These are phyloP conservation scores for Tribolium freemani DNA, from an alignment of 2,888 invertebrate species.

Conservation along the genomic window DNA sequence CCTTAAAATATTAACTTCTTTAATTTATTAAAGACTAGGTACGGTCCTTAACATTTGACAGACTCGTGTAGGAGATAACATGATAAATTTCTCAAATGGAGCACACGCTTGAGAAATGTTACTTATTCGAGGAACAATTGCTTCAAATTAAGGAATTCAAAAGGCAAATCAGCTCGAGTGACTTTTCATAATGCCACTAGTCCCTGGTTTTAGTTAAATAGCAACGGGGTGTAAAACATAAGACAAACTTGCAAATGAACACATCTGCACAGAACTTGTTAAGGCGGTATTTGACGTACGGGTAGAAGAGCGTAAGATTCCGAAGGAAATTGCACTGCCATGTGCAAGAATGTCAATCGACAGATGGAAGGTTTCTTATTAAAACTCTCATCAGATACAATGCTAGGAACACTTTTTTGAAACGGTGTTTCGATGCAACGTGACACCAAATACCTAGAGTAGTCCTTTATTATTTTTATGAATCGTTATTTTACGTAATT, in stretches of 20 bases:
- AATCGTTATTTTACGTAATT: too few species aligned
- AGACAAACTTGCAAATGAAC: slow-evolving; percentile 53
- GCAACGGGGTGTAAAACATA: slow-evolving; percentile 53
- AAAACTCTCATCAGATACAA: not conserved
- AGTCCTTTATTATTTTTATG: too few species aligned
- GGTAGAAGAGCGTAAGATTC: slow-evolving; percentile 50
- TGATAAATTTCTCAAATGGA: not conserved
- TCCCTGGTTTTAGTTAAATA: slow-evolving; percentile 37
- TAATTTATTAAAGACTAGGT: too few species aligned
- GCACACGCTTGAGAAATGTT: slow-evolving; percentile 2
- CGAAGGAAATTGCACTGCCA: slow-evolving; percentile 48
- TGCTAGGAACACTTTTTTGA: not conserved
- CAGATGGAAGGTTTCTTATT: slow-evolving; percentile 18
- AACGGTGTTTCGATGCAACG: not conserved
- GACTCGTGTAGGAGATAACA: too few species aligned
- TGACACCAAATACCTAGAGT: too few species aligned
- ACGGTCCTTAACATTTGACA: too few species aligned
- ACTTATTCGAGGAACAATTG: slow-evolving; percentile 19
- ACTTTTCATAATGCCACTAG: slow-evolving; percentile 24
- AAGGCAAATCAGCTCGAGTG: slow-evolving; percentile 27
- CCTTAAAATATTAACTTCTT: too few species aligned
- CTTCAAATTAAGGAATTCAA: slow-evolving; percentile 28
- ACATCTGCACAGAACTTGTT: slow-evolving; percentile 48
- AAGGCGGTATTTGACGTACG: slow-evolving; percentile 47
- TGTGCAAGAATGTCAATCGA: slow-evolving; percentile 42